Evolutionary conservation across 2,797 vertebrate species (phyloP).

Genomic region (Alouatta caraya): DNA sequence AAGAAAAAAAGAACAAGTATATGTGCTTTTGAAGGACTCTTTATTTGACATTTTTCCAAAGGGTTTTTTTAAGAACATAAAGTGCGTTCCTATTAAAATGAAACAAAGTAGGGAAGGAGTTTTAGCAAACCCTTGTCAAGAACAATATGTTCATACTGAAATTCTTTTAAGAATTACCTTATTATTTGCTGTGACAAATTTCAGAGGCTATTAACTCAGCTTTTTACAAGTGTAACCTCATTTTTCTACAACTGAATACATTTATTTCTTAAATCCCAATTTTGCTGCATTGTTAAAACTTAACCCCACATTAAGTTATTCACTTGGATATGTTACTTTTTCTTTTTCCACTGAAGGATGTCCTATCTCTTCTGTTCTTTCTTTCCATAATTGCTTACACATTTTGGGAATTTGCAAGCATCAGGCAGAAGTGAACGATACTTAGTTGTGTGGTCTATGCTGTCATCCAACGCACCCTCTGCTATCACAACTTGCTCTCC

Average conservation of each 20-base stretch:
- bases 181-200: slow-evolving; percentile 31
- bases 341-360: not conserved
- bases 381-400: rapidly evolving
- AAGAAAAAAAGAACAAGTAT: not conserved
- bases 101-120: not conserved
- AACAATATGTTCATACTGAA: not conserved
- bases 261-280: not conserved
- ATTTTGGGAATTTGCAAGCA: not conserved
- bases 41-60: slow-evolving; percentile 22
- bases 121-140: not conserved
- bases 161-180: slow-evolving; percentile 4
- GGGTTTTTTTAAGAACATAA: slow-evolving; percentile 22
- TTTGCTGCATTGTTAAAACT: not conserved
- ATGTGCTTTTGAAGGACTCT: not conserved
- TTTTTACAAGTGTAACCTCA: not conserved
- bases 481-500: not conserved
- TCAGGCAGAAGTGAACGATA: not conserved
- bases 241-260: not conserved
- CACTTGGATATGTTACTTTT: not conserved
- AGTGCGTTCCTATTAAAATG: not conserved
- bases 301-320: not conserved
- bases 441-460: not conserved
- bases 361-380: not conserved
- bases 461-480: not conserved
- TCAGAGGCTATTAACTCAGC: not conserved